Percentiles rank a stretch among this genome's conserved stretches.
These are phyloP conservation scores for Sterrhoptilus dennistouni DNA, from an alignment of 2,113 vertebrate species.

Conservation along the genomic window DNA sequence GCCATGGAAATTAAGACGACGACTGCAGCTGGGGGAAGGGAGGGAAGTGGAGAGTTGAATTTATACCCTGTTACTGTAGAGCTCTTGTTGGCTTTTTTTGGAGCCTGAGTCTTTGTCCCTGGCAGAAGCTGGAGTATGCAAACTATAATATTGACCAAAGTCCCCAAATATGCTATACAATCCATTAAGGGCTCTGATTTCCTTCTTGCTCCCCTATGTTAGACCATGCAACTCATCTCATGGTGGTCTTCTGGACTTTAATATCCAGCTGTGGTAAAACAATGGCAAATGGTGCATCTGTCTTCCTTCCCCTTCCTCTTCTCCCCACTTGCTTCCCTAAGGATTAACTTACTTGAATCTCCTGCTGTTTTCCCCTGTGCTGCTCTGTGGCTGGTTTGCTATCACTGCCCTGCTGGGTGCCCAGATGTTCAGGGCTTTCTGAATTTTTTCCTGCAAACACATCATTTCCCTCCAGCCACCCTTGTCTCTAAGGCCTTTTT, in stretches of 20 bases:
- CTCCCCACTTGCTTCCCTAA: background rate
- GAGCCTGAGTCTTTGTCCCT: background rate
- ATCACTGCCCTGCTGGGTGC: background rate
- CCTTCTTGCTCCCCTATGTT: background rate
- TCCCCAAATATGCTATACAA: background rate
- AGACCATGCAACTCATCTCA: background rate
- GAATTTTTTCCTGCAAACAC: background rate
- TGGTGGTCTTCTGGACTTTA: background rate
- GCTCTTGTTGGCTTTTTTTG: background rate
- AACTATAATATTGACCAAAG: background rate
- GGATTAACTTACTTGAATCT: background rate
- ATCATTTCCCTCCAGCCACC: background rate
- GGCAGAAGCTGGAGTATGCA: background rate
- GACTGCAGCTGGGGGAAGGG: background rate
- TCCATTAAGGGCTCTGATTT: background rate
- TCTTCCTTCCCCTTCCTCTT: background rate
- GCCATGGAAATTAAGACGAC: background rate
- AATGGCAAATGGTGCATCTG: background rate
- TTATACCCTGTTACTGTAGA: background rate
- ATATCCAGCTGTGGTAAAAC: background rate
- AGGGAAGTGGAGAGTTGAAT: background rate
- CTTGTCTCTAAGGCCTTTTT: background rate
- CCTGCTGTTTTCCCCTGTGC: background rate
- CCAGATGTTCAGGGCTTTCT: background rate
- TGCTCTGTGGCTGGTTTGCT: background rate